These are phyloP conservation scores for Myotis daubentonii DNA, from an alignment of 2,797 vertebrate species.

Conservation along the genomic window DNA sequence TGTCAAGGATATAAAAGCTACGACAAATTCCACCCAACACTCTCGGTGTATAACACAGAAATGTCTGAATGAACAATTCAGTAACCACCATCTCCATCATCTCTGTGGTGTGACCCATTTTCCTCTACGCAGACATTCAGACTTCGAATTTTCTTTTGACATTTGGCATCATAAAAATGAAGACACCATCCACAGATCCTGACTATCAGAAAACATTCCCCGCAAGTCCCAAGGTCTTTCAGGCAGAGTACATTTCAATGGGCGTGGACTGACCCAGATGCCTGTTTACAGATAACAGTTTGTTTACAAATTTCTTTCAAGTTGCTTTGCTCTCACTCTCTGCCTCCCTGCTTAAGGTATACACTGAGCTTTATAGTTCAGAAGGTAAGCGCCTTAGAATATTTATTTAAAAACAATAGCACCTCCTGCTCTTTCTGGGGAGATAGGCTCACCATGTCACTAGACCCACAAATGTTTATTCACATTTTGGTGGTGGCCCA, in stretches of 20 bases:
- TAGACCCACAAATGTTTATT: slow-evolving; percentile 54
- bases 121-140: neutral
- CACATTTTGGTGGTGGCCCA: neutral
- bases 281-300: neutral
- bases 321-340: neutral
- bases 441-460: slow-evolving; percentile 51
- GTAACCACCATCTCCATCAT: neutral
- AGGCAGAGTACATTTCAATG: neutral
- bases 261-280: too few relatives aligned
- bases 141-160: neutral
- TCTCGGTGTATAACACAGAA: neutral
- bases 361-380: slow-evolving; percentile 50
- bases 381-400: slow-evolving; percentile 52
- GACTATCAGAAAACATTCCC: neutral
- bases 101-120: neutral
- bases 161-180: neutral
- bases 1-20: neutral
- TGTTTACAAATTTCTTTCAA: neutral
- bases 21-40: neutral
- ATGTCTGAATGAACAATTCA: neutral
- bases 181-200: neutral
- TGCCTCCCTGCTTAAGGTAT: neutral
- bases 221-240: neutral
- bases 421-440: slow-evolving; percentile 66
- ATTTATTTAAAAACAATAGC: slow-evolving; percentile 73